Percentiles rank a stretch among this genome's conserved stretches.
Conservation (phyloP, 2,888 invertebrate species). For the Rotaria magnacalcarata region DNA sequence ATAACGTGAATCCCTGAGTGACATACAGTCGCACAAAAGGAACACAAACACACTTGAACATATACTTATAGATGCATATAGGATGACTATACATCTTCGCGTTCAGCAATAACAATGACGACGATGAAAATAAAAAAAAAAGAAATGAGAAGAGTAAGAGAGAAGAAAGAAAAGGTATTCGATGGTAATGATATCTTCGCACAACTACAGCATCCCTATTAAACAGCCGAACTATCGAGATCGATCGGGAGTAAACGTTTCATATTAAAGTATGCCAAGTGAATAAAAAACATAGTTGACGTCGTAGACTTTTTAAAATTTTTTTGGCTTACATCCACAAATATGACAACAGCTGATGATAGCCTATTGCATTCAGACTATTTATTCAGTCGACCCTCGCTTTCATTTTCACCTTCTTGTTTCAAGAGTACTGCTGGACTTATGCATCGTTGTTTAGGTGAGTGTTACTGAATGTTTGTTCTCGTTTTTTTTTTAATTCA, state of each 20-base stretch:
- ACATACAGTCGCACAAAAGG: slow-evolving; percentile 14
- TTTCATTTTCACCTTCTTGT: neutral
- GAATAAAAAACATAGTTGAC: neutral
- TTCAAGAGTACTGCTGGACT: neutral
- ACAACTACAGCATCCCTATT: neutral
- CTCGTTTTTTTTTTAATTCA: neutral
- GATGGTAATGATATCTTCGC: slow-evolving; percentile 7
- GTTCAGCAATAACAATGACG: neutral
- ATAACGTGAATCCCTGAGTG: neutral
- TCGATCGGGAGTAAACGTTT: neutral
- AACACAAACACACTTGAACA: neutral
- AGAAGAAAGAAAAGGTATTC: neutral
- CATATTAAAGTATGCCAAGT: neutral
- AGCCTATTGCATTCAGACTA: neutral
- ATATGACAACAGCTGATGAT: neutral
- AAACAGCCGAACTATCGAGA: neutral
- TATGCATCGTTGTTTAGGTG: neutral
- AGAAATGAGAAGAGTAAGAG: neutral
- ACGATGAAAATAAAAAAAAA: neutral
- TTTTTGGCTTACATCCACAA: neutral
- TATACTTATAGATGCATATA: neutral
- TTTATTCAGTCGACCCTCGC: neutral
- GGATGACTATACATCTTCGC: neutral
- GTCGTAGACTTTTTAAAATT: neutral
- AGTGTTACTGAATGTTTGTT: neutral